Conservation (phyloP, 2,888 invertebrate genomes). For the Caenorhabditis sp. region DNA sequence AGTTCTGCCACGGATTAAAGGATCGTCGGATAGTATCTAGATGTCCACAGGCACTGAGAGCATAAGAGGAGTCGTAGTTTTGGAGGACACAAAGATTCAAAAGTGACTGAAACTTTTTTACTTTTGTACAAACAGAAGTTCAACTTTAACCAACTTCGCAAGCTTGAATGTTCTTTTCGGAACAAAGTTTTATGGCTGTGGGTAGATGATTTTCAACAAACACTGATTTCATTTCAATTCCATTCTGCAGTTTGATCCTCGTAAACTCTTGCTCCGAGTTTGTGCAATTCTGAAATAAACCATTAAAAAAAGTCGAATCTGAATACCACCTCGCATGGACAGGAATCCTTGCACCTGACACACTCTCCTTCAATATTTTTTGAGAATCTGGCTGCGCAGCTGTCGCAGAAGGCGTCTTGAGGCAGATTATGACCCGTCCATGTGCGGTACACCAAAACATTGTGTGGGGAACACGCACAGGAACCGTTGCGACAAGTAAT, state of each 20-base stretch:
- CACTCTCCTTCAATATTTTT: conserved; percentile 17
- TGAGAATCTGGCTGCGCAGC: conserved; percentile 30
- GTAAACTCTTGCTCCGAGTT: conserved; percentile 20
- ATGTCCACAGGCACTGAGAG: conserved; percentile 56
- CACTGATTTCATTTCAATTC: conserved; percentile 33
- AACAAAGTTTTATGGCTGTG: conserved; percentile 12
- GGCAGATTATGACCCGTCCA: conserved; percentile 10
- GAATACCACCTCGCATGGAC: conserved; percentile 7
- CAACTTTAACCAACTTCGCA: conserved; percentile 22
- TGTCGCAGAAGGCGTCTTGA: conserved; percentile 28
- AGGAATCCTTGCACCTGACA: conserved; percentile 11
- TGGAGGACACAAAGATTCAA: conserved; percentile 84
- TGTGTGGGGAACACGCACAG: conserved; percentile 27
- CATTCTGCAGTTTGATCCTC: conserved; percentile 43
- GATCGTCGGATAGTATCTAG: conserved; percentile 40
- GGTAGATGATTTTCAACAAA: conserved; percentile 31
- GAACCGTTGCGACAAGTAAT: conserved; percentile 39
- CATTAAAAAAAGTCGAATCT: too few species aligned
- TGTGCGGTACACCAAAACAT: conserved; percentile 23
- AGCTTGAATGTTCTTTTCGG: conserved; percentile 22
- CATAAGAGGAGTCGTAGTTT: conserved; percentile 79
- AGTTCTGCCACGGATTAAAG: conserved; percentile 56
- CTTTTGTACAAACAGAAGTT: neutral
- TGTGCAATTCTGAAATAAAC: conserved; percentile 31
- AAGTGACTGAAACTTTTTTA: conserved; percentile 14